Evolutionary conservation across 1,140 invertebrate species (phyloP), one percentile per base, ranked within the genome.

Genomic region (Sitodiplosis mosellana): DNA sequence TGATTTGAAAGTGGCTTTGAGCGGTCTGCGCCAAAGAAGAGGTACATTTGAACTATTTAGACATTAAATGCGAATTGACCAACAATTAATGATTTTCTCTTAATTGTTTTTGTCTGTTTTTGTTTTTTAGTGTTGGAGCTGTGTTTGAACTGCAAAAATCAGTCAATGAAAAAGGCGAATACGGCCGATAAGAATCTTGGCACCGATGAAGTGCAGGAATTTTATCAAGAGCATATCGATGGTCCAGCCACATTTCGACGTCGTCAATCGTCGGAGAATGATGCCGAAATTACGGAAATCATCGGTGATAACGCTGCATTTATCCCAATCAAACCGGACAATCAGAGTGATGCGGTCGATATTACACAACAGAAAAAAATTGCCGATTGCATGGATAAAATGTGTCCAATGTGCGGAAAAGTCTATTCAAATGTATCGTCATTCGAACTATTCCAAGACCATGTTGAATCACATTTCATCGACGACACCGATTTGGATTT

Each of bases 1-100:
- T 47, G 73, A 73, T 55, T 64, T 84, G 15, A 75, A 73, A 40
- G 64, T 60, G 20, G 58, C 61, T 18, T 45, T 76, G 12, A 59
- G 65, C 20, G 41, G 53, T 17, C 36, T 63, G 14, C 53, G 61
- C 42, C 47, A 20, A 6, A 59, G 55, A 27, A 50, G 56, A 5
- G 56, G 61, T 63, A 49, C n/a, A n/a, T n/a, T n/a, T n/a, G n/a
- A n/a, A n/a, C n/a, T n/a, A n/a, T n/a, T n/a, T n/a, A n/a, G n/a
- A n/a, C n/a, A n/a, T n/a, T n/a, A n/a, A n/a, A n/a, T n/a, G n/a
- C n/a, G n/a, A n/a, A n/a, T n/a, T n/a, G n/a, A n/a, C n/a, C n/a
- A n/a, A n/a, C n/a, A n/a, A n/a, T n/a, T n/a, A n/a, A n/a, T n/a
- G n/a, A n/a, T n/a, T n/a, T n/a, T n/a, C n/a, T 40, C 37, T 18